Conservation (phyloP, 2,797 vertebrate species). For the Catamblyrhynchus diadema region DNA sequence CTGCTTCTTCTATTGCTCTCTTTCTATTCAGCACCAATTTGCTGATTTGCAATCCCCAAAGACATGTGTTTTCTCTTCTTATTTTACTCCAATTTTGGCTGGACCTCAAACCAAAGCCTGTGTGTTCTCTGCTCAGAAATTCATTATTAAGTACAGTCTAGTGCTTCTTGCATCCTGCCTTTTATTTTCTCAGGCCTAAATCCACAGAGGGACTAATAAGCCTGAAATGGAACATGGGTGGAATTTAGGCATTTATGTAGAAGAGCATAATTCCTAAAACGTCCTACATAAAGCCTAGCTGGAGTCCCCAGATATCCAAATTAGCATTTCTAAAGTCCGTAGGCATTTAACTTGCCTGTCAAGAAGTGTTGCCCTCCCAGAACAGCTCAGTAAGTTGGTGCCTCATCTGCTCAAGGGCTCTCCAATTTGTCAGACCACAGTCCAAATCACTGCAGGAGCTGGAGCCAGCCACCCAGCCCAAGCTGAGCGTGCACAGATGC, state of each 20-base stretch:
- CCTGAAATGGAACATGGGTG: slow-evolving; percentile 19
- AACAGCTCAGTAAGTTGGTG: background rate
- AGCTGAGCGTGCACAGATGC: background rate
- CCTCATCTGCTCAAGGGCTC: background rate
- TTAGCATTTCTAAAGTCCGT: slow-evolving; percentile 1
- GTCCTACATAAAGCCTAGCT: background rate
- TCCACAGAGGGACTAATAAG: slow-evolving; percentile 36
- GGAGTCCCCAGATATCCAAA: background rate
- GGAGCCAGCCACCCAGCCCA: background rate
- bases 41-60: slow-evolving; percentile 18
- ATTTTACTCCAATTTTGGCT: slow-evolving; percentile 30
- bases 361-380: background rate
- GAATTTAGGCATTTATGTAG: slow-evolving; percentile 35
- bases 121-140: slow-evolving; percentile 10
- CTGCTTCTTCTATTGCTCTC: background rate
- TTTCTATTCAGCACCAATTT: slow-evolving; percentile 27
- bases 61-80: slow-evolving; percentile 29
- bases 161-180: slow-evolving; percentile 23
- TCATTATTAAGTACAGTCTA: slow-evolving; percentile 31
- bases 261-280: slow-evolving; percentile 37
- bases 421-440: background rate
- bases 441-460: background rate
- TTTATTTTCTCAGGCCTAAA: slow-evolving; percentile 46
- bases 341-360: slow-evolving; percentile 11
- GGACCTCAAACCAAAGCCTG: slow-evolving; percentile 34